Percentiles rank a stretch among this genome's conserved stretches.
phyloP scores from a whole-genome alignment of 2,888 invertebrate genomes.

The Choristoneura rosaceana region DNA sequence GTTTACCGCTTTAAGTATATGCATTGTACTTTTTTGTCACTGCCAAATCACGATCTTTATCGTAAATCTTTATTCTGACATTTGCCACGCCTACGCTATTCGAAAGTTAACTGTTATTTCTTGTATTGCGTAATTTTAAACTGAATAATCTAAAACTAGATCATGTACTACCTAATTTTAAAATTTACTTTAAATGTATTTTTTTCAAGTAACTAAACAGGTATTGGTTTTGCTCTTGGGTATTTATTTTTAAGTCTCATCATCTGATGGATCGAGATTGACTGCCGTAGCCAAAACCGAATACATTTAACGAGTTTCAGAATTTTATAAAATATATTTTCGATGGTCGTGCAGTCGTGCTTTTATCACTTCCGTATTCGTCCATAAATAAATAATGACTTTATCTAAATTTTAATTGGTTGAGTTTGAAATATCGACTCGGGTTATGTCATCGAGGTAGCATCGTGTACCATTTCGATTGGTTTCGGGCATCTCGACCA shows the following conservation, averaged over 20 bases:
- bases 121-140: slow-evolving; percentile 58
- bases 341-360: slow-evolving; percentile 11
- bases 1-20: slow-evolving; percentile 61
- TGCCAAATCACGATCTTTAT: slow-evolving; percentile 74
- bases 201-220: not conserved
- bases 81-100: slow-evolving; percentile 67
- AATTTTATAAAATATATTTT: slow-evolving; percentile 22
- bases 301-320: slow-evolving; percentile 16
- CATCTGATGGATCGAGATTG: slow-evolving; percentile 28
- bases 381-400: slow-evolving; percentile 22
- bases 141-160: slow-evolving; percentile 4
- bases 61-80: slow-evolving; percentile 73
- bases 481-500: slow-evolving; percentile 62
- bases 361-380: slow-evolving; percentile 33
- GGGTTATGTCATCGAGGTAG: slow-evolving; percentile 66
- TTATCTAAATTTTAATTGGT: slow-evolving; percentile 33
- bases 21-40: slow-evolving; percentile 79
- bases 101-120: slow-evolving; percentile 62
- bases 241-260: slow-evolving; percentile 20
- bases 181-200: not conserved
- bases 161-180: not conserved
- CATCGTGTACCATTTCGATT: slow-evolving; percentile 64
- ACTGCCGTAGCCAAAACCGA: slow-evolving; percentile 25
- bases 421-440: slow-evolving; percentile 46
- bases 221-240: slow-evolving; percentile 10